Evolutionary conservation across 92 coral and sea anemone genomes (phyloP), one percentile per base, ranked within the genome.

Genomic region (Umimayanthus kanabou): DNA sequence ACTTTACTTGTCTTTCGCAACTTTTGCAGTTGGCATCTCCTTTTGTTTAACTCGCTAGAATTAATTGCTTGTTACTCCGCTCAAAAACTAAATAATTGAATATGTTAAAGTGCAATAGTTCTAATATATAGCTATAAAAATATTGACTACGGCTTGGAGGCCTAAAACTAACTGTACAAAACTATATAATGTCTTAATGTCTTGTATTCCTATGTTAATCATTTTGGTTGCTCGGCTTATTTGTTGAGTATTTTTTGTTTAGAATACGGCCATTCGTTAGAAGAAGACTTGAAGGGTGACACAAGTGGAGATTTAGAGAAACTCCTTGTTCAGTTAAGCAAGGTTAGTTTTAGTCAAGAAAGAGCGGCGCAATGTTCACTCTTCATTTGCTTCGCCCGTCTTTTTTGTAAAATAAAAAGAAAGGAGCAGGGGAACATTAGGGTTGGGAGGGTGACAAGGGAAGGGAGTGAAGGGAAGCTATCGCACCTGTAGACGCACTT

Each of bases 251-350:
- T 30, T 88, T 14, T 80, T 53, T 39, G 71, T 58, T 50, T 50
- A 96, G 98, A 96, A 66, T 96, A 93, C 80, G 92, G 93, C 18
- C 89, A 73, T 26, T 66, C 96, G 2, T 73, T 96, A 67, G 98
- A 93, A 77, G 90, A 91, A 30, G 98, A 96, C 86, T 88, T 96
- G 15, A 92, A 90, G 66, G 93, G 98, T 81, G 98, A 95, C 88
- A 92, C 95, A 2, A 91, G 96, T 45, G 98, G 98, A 18, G 96
- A 93, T 80, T 87, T 94, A 39, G 96, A 96, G 88, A 92, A 89
- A 76, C 81, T 96, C 33, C 92, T 96, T 23, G 90, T 96, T 67
- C 92, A 89, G 82, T 89, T 96, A 14, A 89, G 96, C 92, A 91
- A 96, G 98, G 98, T 95, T 33, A 28, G 64, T 64, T 53, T 5